A percentile compares a stretch with the other conserved stretches of the same genome.
These are phyloP conservation scores for Physeter macrocephalus DNA, from an alignment of 2,113 vertebrate species.

Conservation along the genomic window DNA sequence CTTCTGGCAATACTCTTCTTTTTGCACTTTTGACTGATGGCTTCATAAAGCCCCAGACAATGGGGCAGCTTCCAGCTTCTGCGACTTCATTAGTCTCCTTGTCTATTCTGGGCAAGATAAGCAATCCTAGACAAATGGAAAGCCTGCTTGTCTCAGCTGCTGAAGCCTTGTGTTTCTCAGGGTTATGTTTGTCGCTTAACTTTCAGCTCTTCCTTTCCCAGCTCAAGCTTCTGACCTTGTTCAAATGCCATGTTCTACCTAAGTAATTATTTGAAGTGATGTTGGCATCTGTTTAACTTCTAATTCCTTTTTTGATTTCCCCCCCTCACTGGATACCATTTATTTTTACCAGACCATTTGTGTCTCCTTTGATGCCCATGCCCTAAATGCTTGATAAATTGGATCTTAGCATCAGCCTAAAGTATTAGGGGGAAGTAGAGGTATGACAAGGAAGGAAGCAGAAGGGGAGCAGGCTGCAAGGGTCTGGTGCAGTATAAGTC, in stretches of 20 bases:
- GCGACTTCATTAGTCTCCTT: slow-evolving; percentile 43
- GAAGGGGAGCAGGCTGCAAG: background rate
- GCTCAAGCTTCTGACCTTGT: background rate
- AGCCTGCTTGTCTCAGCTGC: background rate
- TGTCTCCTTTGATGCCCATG: background rate
- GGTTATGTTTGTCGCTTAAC: background rate
- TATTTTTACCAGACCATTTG: background rate
- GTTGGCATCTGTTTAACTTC: slow-evolving; percentile 17
- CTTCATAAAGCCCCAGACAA: slow-evolving; percentile 35
- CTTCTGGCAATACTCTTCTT: slow-evolving; percentile 4
- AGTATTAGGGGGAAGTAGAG: background rate
- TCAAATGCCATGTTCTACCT: background rate
- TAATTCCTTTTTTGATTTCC: background rate
- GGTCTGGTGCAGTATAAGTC: background rate
- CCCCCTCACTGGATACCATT: background rate
- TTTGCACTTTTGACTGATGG: slow-evolving; percentile 53
- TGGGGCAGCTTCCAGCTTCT: slow-evolving; percentile 11
- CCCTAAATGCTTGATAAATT: background rate
- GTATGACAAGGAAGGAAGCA: background rate
- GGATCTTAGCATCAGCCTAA: background rate
- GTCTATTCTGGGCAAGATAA: slow-evolving; percentile 55
- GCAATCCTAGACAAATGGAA: slow-evolving; percentile 15
- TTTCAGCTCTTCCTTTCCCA: background rate
- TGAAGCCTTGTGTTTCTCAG: background rate
- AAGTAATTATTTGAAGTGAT: slow-evolving; percentile 3